Conservation (phyloP, 2,113 vertebrate genomes). For the Antechinus stuartii region DNA sequence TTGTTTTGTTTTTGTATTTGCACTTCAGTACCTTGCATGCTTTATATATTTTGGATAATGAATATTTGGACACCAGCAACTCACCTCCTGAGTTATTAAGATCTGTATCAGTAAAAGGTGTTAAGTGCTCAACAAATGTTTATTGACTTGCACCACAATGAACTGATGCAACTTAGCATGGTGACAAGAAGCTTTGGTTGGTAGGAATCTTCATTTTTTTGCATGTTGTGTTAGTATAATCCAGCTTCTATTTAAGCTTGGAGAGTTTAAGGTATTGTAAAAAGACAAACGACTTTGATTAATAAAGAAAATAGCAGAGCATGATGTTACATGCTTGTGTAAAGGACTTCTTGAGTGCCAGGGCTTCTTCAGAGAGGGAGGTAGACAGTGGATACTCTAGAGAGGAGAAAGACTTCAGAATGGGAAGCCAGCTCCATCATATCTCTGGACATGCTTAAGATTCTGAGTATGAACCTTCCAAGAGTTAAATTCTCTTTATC, state of each 20-base stretch:
- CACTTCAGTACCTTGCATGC: neutral
- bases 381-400: neutral
- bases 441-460: neutral
- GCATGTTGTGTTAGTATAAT: neutral
- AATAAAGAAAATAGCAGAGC: neutral
- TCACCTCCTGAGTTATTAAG: neutral
- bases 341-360: neutral
- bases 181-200: neutral
- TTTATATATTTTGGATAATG: neutral
- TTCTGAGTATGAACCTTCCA: neutral
- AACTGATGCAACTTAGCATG: neutral
- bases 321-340: neutral
- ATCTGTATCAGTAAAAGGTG: neutral
- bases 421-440: neutral
- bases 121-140: neutral
- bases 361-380: neutral
- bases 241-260: neutral
- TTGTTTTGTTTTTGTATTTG: neutral
- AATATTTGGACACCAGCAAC: neutral
- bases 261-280: neutral
- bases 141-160: neutral
- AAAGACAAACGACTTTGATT: neutral
- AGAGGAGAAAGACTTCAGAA: neutral
- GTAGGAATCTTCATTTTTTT: neutral
- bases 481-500: neutral